These are phyloP conservation scores for Apamea monoglypha DNA, from an alignment of 2,888 invertebrate species.

Conservation along the genomic window DNA sequence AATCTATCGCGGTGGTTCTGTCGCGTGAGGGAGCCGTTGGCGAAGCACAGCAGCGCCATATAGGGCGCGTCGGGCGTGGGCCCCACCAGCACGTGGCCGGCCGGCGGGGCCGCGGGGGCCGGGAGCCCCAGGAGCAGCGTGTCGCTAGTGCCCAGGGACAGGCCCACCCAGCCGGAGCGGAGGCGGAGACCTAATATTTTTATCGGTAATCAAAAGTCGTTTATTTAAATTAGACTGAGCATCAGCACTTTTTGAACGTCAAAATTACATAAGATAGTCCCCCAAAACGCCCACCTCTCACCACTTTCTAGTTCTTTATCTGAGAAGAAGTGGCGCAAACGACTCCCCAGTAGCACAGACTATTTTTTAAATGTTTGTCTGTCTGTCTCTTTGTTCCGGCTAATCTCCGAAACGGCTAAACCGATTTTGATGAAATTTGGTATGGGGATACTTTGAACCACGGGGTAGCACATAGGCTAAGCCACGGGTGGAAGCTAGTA, in stretches of 20 bases:
- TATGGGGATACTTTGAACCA: no score
- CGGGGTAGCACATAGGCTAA: no score
- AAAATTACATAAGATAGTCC: not conserved
- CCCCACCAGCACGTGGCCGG: conserved; percentile 97
- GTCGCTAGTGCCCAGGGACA: conserved; percentile 98
- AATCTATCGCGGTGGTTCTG: conserved; percentile 94
- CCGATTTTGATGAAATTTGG: no score
- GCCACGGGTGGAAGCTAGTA: no score
- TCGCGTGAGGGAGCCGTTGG: conserved; percentile 98
- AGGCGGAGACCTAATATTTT: conserved; percentile 93
- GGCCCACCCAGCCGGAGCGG: conserved; percentile 94
- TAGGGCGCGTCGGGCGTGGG: conserved; percentile 94
- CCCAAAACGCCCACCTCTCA: not conserved
- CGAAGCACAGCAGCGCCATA: conserved; percentile 97
- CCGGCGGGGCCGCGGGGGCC: conserved; percentile 92
- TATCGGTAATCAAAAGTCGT: not conserved
- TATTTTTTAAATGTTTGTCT: no score
- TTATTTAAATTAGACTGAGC: not conserved
- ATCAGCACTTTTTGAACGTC: not conserved
- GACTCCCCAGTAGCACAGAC: not conserved
- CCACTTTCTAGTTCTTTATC: not conserved
- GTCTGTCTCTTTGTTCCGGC: no score
- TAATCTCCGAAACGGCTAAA: no score
- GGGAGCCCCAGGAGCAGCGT: conserved; percentile 95
- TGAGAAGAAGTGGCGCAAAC: not conserved